Evolutionary conservation across 2,797 vertebrate genomes (phyloP), one percentile per base, ranked within the genome.

Genomic region (Crax fasciolata): DNA sequence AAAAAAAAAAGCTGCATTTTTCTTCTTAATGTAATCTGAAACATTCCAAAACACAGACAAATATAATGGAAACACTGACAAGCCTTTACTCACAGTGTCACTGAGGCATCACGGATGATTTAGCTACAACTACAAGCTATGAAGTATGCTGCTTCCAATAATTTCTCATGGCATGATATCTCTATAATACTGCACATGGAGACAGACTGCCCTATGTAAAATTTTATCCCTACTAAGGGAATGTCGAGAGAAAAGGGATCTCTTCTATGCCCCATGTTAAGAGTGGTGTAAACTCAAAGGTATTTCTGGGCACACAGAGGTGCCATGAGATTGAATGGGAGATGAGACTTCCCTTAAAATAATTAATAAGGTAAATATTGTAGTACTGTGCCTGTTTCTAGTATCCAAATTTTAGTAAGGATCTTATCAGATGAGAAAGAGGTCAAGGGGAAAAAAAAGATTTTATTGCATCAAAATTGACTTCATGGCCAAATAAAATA

Each of bases 401-500:
- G 13, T 18, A 52, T 13, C 41, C 41, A 39, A 9, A 20, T 54
- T 88, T 92, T 71, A 71, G 57, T 32, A 28, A 55, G 61, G 55
- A 63, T 38, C 41, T 48, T 82, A 57, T 14, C 28, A 88, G 51
- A 85, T 51, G 24, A 58, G 28, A 75, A 35, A 72, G 65, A 87
- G 68, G 78, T 87, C 44, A 28, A 49, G 30, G 27, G 3, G 1
- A 51, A 63, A 67, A 79, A 85, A 44, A 39, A 68, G 1, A 16
- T 84, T 92, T 80, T 78, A 81, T 84, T 75, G 63, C 77, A 88
- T 59, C 0, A 2, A 58, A 62, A 27, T 70, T 39, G 70, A 66
- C 78, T 73, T 63, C 59, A 62, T 16, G 32, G 80, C 89, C 89
- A 91, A 94, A 94, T 83, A 86, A 96, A 96, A 96, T 91, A 86